Evolutionary conservation across 2,888 invertebrate genomes (phyloP), one percentile per base, ranked within the genome.

Genomic region (Notocelia uddmanniana): DNA sequence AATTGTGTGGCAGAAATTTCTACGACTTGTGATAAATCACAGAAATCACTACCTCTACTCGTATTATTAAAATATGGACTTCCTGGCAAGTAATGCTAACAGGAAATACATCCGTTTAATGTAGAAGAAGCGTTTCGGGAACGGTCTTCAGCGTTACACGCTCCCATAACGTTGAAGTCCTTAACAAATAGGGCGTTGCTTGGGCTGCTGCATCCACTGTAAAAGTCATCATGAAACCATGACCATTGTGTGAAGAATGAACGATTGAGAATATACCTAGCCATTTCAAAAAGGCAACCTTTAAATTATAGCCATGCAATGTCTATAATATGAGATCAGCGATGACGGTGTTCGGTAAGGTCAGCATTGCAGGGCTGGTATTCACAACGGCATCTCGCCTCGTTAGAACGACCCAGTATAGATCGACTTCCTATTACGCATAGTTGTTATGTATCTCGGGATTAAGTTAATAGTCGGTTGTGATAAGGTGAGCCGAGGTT

Each of bases 301-400:
- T 45, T 60, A 48, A 62, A 50, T 19, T 41, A 50, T 50, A 68
- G 73, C 76, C 73, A 77, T 76, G 76, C 81, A 76, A 77, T 78
- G 82, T 82, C 78, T 76, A 79, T 80, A 83, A 79, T 80, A 83
- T 88, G 86, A 89, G 84, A 88, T 89, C 89, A 89, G 82, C 83
- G 79, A 83, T 88, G 88, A 87, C 87, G 86, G 74, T 72, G 79
- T 64, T 74, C 74, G 75, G 62, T 84, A 84, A 88, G 88, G 87
- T 85, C 87, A 84, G 73, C 45, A 45, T 68, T 76, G 74, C 69
- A 75, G n/a, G 45, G 45, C n/a, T 45, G n/a, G 8, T 45, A 45
- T 45, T 45, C 41, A 45, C n/a, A 45, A 45, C 13, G 45, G n/a
- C n/a, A n/a, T 13, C n/a, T n/a, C 45, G 6, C 45, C 45, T 13